Conservation (phyloP, 2,113 vertebrate species). For the Cephalopterus ornatus region DNA sequence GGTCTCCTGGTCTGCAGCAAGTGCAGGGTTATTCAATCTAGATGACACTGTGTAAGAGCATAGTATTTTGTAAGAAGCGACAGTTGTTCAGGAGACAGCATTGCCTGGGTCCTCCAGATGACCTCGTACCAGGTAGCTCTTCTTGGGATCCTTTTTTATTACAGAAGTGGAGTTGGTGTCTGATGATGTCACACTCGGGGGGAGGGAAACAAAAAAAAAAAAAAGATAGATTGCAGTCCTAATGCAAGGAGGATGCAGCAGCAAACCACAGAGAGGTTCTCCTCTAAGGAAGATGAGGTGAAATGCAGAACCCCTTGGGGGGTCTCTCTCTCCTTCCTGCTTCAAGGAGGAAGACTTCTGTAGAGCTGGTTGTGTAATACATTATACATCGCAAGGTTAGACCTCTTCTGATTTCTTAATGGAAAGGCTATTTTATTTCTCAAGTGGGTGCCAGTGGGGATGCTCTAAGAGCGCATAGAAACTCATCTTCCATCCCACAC, state of each 20-base stretch:
- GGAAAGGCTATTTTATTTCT: conserved; percentile 20
- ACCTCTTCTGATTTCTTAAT: conserved; percentile 34
- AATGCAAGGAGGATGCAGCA: conserved; percentile 59
- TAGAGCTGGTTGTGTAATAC: conserved; percentile 58
- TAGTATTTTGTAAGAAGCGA: conserved; percentile 52
- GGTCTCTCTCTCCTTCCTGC: conserved; percentile 35
- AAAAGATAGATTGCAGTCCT: conserved; percentile 61
- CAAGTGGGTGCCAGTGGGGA: background rate
- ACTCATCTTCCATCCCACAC: background rate
- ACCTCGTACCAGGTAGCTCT: conserved; percentile 70
- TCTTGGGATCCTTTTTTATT: conserved; percentile 62
- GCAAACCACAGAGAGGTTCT: conserved; percentile 55
- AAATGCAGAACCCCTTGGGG: conserved; percentile 40
- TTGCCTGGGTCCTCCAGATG: conserved; percentile 51
- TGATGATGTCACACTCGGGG: conserved; percentile 59
- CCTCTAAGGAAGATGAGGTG: conserved; percentile 44
- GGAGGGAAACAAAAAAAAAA: conserved; percentile 15
- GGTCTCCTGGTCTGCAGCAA: conserved; percentile 52
- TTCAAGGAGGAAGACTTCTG: conserved; percentile 62
- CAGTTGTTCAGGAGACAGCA: background rate
- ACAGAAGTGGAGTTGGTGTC: conserved; percentile 62
- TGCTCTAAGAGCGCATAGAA: background rate
- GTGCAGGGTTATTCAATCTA: conserved; percentile 15
- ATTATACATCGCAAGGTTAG: background rate
- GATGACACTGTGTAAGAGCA: background rate